These are phyloP conservation scores for Danaus melanippus DNA, from an alignment of 1,140 invertebrate genomes.

Conservation along the genomic window DNA sequence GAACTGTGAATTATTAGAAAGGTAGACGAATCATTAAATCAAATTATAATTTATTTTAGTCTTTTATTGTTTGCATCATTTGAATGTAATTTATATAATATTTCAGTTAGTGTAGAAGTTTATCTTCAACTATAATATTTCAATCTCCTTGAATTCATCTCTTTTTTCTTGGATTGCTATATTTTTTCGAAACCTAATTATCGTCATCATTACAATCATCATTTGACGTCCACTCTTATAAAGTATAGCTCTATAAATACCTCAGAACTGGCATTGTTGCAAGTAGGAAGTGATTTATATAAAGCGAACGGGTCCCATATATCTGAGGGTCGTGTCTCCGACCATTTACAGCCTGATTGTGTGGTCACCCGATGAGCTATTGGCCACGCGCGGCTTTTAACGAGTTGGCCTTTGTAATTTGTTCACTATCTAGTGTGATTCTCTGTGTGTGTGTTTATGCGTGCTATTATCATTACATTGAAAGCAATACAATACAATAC, in stretches of 20 bases:
- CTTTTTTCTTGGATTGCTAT: too few relatives aligned
- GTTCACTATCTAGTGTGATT: slow-evolving; percentile 13
- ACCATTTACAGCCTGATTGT: slow-evolving; percentile 49
- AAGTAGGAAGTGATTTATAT: slow-evolving; percentile 67
- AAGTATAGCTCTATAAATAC: too few relatives aligned
- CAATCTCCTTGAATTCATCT: too few relatives aligned
- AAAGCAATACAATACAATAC: too few relatives aligned
- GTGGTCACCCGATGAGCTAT: slow-evolving; percentile 43
- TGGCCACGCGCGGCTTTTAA: slow-evolving; percentile 28
- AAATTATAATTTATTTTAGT: not conserved
- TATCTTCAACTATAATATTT: too few relatives aligned
- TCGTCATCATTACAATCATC: too few relatives aligned
- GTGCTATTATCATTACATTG: too few relatives aligned
- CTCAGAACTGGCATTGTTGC: slow-evolving; percentile 25
- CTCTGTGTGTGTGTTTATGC: too few relatives aligned
- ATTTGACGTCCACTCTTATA: too few relatives aligned
- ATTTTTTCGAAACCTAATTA: not conserved
- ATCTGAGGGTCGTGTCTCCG: slow-evolving; percentile 55
- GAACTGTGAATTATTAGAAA: slow-evolving; percentile 10
- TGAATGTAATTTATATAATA: too few relatives aligned
- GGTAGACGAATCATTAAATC: not conserved
- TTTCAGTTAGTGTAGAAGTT: too few relatives aligned
- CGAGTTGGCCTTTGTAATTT: slow-evolving; percentile 32
- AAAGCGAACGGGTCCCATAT: slow-evolving; percentile 45
- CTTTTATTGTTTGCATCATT: too few relatives aligned